Base-by-base conservation (phyloP, 2,888 invertebrate genomes). In the Tridacna crocea region DNA sequence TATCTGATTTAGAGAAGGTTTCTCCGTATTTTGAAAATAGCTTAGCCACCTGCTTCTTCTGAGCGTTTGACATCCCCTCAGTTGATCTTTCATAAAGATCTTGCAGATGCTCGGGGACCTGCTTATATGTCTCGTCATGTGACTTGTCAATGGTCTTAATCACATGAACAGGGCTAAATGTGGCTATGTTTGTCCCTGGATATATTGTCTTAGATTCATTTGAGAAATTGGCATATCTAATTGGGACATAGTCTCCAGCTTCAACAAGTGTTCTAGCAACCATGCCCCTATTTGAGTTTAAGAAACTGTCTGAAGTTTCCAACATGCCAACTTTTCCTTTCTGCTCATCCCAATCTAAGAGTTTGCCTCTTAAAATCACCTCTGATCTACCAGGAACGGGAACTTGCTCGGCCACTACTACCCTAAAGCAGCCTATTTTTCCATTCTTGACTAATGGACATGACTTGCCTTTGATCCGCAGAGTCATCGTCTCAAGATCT, bases 151-250 rank as follows among this genome's bases (percentile, higher is more conserved):
- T 47, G 22, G 8, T 11, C 22, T 66, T 66, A 77, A 79, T 61
- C 19, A 26, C 66, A 24, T 55, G 19, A 8, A 82, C 76, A 12
- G 46, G 72, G 24, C 70, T 83, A 24, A 12, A 61, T 6, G 48
- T 63, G 15, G 79, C 83, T 73, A 77, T 46, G 46, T 83, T 73
- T 47, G 87, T 84, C 19, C 82, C 83, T 27, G 60, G 61, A 51
- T 84, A 73, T n/a, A 84, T 36, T 24, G 58, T 75, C 47, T 77
- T 75, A 46, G 72, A 27, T 73, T 82, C 76, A 10, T 79, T 70
- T 36, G 80, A 75, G 19, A 84, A 47, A 78, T 85, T 85, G n/a
- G n/a, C 82, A 11, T 84, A 63, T 58, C 83, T 55, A 17, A 87
- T 24, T 13, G 87, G 82, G 2, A 84, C 79, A 24, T 15, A 70